Percentiles rank a stretch among this genome's conserved stretches.
Conservation (phyloP, 2,888 invertebrate species). For the Ypsolopha sequella region DNA sequence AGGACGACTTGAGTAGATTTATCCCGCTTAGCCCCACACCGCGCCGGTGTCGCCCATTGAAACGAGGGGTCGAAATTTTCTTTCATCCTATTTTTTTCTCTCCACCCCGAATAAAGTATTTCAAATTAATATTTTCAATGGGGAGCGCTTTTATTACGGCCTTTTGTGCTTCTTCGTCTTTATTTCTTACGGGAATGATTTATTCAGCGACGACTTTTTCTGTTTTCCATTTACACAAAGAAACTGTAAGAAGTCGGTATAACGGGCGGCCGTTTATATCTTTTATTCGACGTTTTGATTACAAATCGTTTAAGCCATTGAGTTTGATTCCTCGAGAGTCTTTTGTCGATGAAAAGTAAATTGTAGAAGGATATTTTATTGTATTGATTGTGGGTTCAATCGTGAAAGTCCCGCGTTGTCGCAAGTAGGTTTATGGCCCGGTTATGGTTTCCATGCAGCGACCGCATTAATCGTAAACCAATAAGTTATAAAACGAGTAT, state of each 20-base stretch:
- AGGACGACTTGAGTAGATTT: conserved; percentile 30
- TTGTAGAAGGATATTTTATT: background rate
- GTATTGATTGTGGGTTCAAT: background rate
- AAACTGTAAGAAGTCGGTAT: conserved; percentile 1
- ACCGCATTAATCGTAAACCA: conserved; percentile 50
- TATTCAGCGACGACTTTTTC: conserved; percentile 16
- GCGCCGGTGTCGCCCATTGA: conserved; percentile 28
- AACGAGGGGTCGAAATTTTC: conserved; percentile 25
- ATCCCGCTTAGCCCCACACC: conserved; percentile 35
- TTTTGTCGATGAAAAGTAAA: background rate
- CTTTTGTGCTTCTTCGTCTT: conserved; percentile 22
- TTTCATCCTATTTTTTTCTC: conserved; percentile 34
- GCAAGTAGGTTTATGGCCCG: conserved; percentile 10
- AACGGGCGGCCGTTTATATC: background rate
- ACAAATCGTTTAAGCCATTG: conserved; percentile 3
- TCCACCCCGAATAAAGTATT: conserved; percentile 41
- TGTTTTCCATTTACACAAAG: conserved; percentile 13
- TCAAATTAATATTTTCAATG: conserved; percentile 47
- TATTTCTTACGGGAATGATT: conserved; percentile 24
- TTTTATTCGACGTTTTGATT: conserved; percentile 1
- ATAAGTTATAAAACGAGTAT: conserved; percentile 52
- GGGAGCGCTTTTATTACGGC: conserved; percentile 37
- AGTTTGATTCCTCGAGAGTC: conserved; percentile 1
- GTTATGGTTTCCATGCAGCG: conserved; percentile 32
- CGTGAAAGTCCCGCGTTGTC: conserved; percentile 1